These are phyloP conservation scores for Amiota communis DNA, from an alignment of 2,888 invertebrate species.

Conservation along the genomic window DNA sequence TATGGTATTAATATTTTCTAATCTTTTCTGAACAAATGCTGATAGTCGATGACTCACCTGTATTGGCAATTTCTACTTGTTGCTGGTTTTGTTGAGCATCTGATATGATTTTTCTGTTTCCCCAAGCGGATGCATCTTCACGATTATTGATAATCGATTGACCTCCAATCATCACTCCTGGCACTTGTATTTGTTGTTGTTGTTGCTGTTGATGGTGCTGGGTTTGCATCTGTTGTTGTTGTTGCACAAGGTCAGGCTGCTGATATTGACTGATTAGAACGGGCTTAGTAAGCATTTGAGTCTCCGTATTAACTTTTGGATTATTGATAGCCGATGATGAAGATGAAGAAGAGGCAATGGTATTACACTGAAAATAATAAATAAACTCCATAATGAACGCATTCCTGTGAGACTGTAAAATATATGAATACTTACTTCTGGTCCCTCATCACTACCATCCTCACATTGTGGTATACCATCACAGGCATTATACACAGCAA, in stretches of 20 bases:
- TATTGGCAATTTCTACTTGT: constrained; percentile 45
- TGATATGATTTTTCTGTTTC: constrained; percentile 65
- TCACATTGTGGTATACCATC: constrained; percentile 94
- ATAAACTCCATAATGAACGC: background rate
- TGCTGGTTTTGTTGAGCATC: constrained; percentile 52
- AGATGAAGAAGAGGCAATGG: constrained; percentile 49
- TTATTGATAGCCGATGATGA: constrained; percentile 40
- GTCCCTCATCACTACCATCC: constrained; percentile 93
- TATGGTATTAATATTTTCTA: background rate
- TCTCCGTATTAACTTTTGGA: constrained; percentile 41
- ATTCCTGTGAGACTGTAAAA: background rate
- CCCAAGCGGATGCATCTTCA: constrained; percentile 71
- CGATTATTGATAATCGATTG: constrained; percentile 65
- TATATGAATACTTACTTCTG: constrained; percentile 76
- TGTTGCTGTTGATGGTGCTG: constrained; percentile 43
- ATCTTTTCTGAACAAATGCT: background rate
- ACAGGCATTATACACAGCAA: constrained; percentile 95
- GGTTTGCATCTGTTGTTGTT: constrained; percentile 34
- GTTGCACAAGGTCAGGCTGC: constrained; percentile 49
- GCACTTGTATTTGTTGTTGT: constrained; percentile 50
- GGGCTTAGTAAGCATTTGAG: constrained; percentile 33
- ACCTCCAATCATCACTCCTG: constrained; percentile 45
- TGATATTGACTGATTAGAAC: constrained; percentile 51
- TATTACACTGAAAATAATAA: constrained; percentile 56
- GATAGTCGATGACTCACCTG: constrained; percentile 48